Percentiles rank a stretch among this genome's conserved stretches.
Evolutionary conservation across 2,888 invertebrate species (phyloP).

Genomic region (Steromphala cineraria): DNA sequence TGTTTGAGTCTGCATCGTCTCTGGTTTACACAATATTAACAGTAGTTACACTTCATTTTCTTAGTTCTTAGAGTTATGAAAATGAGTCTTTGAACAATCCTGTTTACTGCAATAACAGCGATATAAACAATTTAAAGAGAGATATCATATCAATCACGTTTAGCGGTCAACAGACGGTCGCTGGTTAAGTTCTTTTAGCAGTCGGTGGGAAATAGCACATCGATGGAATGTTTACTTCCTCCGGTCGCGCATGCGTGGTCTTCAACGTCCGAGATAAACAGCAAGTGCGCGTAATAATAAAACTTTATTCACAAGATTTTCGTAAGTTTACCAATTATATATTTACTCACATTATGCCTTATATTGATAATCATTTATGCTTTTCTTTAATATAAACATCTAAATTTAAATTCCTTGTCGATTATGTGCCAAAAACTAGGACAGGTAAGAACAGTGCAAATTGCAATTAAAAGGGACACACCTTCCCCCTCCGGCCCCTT

Average conservation of each 20-base stretch:
- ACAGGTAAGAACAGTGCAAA: neutral
- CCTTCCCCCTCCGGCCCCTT: neutral
- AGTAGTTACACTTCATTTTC: no score
- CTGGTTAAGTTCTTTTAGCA: neutral
- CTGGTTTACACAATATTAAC: no score
- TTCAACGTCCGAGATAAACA: neutral
- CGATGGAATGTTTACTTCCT: constrained; percentile 6
- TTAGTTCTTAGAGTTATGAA: no score
- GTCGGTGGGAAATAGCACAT: neutral
- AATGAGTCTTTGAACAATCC: no score
- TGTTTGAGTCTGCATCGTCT: no score
- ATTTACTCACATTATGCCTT: neutral
- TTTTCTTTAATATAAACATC: no score
- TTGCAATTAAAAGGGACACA: neutral
- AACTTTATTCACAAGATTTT: neutral
- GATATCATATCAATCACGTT: no score
- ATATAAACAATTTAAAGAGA: no score
- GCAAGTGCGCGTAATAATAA: constrained; percentile 1
- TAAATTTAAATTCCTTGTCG: no score
- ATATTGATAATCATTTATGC: no score
- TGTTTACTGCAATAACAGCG: no score
- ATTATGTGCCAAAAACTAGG: no score
- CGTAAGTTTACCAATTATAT: neutral
- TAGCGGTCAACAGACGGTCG: neutral
- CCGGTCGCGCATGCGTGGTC: neutral